A percentile compares a stretch with the other conserved stretches of the same genome.
Conservation (phyloP, 2,797 vertebrate genomes). For the Silurus lanzhouensis region DNA sequence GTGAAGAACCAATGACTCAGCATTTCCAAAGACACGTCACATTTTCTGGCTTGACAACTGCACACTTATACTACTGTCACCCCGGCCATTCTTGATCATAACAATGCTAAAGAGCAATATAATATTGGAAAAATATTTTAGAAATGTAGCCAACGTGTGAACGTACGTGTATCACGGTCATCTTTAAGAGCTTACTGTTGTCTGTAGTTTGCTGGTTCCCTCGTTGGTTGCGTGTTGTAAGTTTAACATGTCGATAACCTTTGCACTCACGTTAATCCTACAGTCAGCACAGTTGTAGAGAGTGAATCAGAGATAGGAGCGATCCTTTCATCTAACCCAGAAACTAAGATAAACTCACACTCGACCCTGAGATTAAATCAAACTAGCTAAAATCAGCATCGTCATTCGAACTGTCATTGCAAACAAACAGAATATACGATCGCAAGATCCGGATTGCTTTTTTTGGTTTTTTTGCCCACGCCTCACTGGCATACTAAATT, state of each 20-base stretch:
- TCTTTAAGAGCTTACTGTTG: not conserved
- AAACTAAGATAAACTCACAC: not conserved
- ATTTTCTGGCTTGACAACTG: not conserved
- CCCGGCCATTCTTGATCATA: not conserved
- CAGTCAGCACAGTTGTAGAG: not conserved
- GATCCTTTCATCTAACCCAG: not conserved
- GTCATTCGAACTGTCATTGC: too few relatives aligned
- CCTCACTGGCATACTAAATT: not conserved
- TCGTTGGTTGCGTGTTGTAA: not conserved
- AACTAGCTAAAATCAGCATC: not conserved
- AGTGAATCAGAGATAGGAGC: not conserved
- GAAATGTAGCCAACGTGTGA: not conserved
- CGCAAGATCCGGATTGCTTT: not conserved
- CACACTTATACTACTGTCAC: slow-evolving; percentile 1
- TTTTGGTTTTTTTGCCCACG: not conserved
- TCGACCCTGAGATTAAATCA: not conserved
- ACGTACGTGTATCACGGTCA: not conserved
- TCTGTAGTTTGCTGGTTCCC: not conserved
- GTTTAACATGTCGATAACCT: slow-evolving; percentile 8
- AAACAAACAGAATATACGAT: not conserved
- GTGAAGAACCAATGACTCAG: slow-evolving; percentile 14
- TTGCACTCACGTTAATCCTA: slow-evolving; percentile 13
- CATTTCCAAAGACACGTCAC: slow-evolving; percentile 9
- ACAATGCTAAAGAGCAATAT: not conserved
- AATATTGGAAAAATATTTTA: not conserved